Evolutionary conservation across 2,113 vertebrate genomes (phyloP), one percentile per base, ranked within the genome.

Genomic region (Uria aalge): DNA sequence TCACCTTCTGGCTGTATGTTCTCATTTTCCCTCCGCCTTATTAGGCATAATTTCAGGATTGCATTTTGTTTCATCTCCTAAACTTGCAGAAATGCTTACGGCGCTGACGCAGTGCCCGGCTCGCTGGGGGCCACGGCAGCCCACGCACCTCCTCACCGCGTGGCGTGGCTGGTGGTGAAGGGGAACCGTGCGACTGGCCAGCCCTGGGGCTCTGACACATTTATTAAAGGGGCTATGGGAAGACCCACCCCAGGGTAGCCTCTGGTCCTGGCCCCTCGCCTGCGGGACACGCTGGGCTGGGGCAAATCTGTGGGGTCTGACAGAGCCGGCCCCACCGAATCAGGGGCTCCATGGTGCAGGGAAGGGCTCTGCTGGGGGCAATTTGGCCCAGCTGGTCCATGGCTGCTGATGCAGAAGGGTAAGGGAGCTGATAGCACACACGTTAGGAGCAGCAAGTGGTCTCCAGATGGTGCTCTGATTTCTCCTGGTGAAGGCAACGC

Each of bases 31-130:
- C 24, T 68, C 71, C 1, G 0, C 63, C 73, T 95, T 92, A 90
- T 94, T 93, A 94, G 78, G 41, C 32, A 34, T 94, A 92, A 96
- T 94, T 96, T 96, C 81, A 88, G 81, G 69, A 90, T 15, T 72
- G 63, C 3, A 4, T 89, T 88, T 93, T 81, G 48, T 94, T 84
- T 96, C 94, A 72, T 91, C 88, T 89, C 27, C 60, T 81, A 40
- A 89, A 43, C 73, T 20, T 30, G 26, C 80, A 92, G 85, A 84
- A 85, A 34, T 29, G 66, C 67, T 64, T 2, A 3, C 1, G 6
- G 66, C 55, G 14, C 14, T 12, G 59, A 48, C 12, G 36, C 22
- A 12, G 26, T 7, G 36, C 48, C 62, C 1, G 0, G 56, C 29
- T 85, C 0, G 0, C 66, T 8, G 56, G 21, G 41, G 53, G 15